Base-by-base conservation (phyloP, 1,140 invertebrate species). In the Trichomalopsis sarcophagae region DNA sequence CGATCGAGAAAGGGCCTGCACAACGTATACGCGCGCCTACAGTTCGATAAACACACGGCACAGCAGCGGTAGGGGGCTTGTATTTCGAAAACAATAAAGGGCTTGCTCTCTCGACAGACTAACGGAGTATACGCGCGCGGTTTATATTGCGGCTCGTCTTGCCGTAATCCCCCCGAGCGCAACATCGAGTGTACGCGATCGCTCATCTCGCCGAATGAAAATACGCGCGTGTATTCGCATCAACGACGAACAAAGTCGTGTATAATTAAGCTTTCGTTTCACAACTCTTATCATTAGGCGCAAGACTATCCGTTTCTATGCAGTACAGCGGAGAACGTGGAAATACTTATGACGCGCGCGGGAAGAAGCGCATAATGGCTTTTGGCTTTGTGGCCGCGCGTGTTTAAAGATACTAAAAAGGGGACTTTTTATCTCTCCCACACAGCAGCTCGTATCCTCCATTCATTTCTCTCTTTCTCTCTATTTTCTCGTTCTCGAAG, bases 31-130 rank as follows among this genome's bases (percentile, higher is more conserved):
- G 40, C 7, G 55, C 55, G 21, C 55, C 55, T 62, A n/a, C 21
- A n/a, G 55, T 62, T 62, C 55, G 55, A 62, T 62, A 62, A 62
- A 62, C 55, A 50, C 4, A 13, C 47, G 4, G 13, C 47, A 27
- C 27, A 27, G 47, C 47, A 9, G 44, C 44, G 44, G 50, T 14
- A 14, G 50, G 1, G 1, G 55, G 55, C 17, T 62, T n/a, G 55
- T 62, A n/a, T 62, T 62, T 62, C 55, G 55, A 62, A 62, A 62
- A 62, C 55, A 62, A 62, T 62, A 62, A 62, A 62, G 55, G 55
- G 55, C 0, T 62, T 6, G 17, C 5, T 62, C 4, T 5, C 40
- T 50, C 7, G 21, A 0, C n/a, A 62, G 17, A 62, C 17, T 17
- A n/a, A 62, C 55, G 55, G 55, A 62, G 55, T 62, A n/a, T n/a